phyloP scores from a whole-genome alignment of 2,113 vertebrate genomes.

The Gavia stellata region DNA sequence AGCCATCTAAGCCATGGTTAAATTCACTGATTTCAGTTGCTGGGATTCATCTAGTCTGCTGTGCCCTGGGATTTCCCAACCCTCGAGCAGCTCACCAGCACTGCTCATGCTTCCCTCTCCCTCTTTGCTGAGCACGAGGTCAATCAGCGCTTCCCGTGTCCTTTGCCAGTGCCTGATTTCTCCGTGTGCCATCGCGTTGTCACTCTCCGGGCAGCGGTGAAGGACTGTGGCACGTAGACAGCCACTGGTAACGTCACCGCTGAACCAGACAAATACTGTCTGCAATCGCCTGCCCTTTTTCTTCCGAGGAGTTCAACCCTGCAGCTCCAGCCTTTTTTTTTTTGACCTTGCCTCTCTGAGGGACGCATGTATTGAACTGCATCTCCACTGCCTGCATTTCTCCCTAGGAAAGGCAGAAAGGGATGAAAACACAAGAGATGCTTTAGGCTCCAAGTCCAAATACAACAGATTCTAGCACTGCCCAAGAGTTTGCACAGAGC shows the following conservation, averaged over 20 bases:
- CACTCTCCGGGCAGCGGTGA: neutral
- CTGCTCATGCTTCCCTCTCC: neutral
- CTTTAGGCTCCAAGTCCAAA: neutral
- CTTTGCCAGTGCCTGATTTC: neutral
- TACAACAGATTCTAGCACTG: fast-evolving
- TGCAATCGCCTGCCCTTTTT: neutral
- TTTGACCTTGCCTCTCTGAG: neutral
- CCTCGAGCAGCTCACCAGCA: neutral
- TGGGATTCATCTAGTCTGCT: neutral
- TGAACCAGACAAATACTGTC: neutral
- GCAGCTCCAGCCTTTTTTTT: neutral
- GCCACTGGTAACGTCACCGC: neutral
- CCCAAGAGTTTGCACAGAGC: fast-evolving
- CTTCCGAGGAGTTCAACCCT: no score
- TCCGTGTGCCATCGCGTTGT: neutral
- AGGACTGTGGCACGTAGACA: neutral
- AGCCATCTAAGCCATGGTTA: no score
- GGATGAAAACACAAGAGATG: neutral
- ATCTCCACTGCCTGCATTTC: neutral
- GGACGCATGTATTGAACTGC: neutral
- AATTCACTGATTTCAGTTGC: neutral
- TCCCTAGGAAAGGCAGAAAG: neutral
- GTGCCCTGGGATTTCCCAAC: neutral
- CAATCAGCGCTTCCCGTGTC: neutral
- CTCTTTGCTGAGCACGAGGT: neutral